These are phyloP conservation scores for Tenebrio molitor DNA, from an alignment of 1,140 invertebrate genomes.

Conservation along the genomic window DNA sequence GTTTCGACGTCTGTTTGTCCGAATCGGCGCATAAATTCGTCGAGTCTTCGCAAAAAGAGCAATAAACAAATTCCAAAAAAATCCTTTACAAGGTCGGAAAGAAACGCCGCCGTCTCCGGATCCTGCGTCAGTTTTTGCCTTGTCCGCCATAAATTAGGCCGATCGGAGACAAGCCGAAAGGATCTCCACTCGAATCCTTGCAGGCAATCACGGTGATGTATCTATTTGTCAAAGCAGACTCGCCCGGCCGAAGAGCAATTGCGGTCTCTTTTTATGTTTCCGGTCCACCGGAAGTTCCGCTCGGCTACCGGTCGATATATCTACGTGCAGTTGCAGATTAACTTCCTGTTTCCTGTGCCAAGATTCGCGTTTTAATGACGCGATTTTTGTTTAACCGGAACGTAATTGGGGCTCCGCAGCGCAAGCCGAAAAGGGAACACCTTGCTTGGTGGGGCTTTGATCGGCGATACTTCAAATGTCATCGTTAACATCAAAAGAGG, in stretches of 20 bases:
- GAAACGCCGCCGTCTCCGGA: no score
- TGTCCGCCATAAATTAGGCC: slow-evolving; percentile 9
- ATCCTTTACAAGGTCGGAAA: slow-evolving; percentile 6
- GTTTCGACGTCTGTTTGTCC: neutral
- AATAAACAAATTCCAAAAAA: slow-evolving; percentile 25
- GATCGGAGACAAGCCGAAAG: slow-evolving; percentile 26
- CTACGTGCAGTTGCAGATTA: slow-evolving; percentile 66
- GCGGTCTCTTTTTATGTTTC: slow-evolving; percentile 67
- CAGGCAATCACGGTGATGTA: slow-evolving; percentile 49
- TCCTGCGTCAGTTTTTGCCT: neutral
- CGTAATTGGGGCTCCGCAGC: no score
- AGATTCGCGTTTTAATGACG: slow-evolving; percentile 59
- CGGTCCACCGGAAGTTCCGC: slow-evolving; percentile 66
- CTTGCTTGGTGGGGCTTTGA: no score
- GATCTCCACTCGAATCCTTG: slow-evolving; percentile 29
- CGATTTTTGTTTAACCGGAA: slow-evolving; percentile 41
- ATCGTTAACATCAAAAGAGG: no score
- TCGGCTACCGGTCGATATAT: slow-evolving; percentile 65
- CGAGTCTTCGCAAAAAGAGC: neutral
- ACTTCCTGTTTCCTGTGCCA: slow-evolving; percentile 64
- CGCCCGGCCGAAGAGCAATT: slow-evolving; percentile 61
- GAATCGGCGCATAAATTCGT: neutral
- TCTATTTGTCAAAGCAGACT: slow-evolving; percentile 60
- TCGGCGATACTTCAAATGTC: no score
- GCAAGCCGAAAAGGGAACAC: no score